A percentile compares a stretch with the other conserved stretches of the same genome.
Conservation (phyloP, 2,113 vertebrate genomes). For the Xiphophorus hellerii region DNA sequence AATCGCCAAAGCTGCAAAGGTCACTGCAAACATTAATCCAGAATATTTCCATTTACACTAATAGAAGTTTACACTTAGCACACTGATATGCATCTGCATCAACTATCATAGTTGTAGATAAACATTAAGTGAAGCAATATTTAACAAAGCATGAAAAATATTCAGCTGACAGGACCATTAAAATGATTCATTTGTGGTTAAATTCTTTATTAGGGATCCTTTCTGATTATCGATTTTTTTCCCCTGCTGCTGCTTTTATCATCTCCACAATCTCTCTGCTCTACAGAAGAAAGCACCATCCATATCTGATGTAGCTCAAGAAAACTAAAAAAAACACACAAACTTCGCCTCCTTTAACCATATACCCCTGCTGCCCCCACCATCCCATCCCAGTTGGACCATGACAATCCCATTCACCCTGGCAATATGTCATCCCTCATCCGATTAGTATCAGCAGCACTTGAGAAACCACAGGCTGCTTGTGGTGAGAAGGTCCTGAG, state of each 20-base stretch:
- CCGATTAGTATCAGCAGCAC: slow-evolving; percentile 92
- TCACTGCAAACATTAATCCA: neutral
- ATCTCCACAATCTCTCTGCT: slow-evolving; percentile 11
- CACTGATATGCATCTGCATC: neutral
- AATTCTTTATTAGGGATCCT: slow-evolving; percentile 14
- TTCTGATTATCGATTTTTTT: slow-evolving; percentile 33
- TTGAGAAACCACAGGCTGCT: slow-evolving; percentile 79
- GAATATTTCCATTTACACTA: neutral
- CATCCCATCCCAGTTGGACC: slow-evolving; percentile 69
- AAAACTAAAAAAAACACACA: slow-evolving; percentile 2
- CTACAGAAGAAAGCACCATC: slow-evolving; percentile 9
- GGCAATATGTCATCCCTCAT: slow-evolving; percentile 88
- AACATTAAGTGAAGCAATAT: neutral
- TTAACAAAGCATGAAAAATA: slow-evolving; percentile 9
- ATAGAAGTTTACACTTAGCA: neutral
- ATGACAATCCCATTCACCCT: slow-evolving; percentile 86
- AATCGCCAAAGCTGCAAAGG: neutral
- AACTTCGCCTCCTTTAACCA: slow-evolving; percentile 26
- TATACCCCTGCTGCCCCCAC: slow-evolving; percentile 39
- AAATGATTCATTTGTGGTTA: slow-evolving; percentile 25
- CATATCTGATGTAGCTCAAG: slow-evolving; percentile 2
- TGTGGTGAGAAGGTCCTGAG: slow-evolving; percentile 57
- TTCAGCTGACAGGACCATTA: slow-evolving; percentile 16
- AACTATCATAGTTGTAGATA: neutral
- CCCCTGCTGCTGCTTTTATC: slow-evolving; percentile 24